These are phyloP conservation scores for Neoarius graeffei DNA, from an alignment of 2,113 vertebrate genomes.

Conservation along the genomic window DNA sequence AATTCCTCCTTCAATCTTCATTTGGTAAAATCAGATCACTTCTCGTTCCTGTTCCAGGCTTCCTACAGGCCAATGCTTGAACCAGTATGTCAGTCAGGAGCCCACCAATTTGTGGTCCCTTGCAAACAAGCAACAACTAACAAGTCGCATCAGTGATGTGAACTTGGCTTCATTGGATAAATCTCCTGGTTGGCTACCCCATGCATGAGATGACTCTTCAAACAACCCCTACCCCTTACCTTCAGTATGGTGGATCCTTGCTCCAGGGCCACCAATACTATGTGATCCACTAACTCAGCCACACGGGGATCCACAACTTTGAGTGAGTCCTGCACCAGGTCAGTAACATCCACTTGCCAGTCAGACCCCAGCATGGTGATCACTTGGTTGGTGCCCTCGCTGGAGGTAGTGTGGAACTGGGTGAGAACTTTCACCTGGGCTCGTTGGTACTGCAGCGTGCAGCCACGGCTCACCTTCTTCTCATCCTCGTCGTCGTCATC, in stretches of 20 bases:
- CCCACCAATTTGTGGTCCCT: not conserved
- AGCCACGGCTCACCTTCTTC: constrained; percentile 84
- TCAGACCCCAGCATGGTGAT: constrained; percentile 97
- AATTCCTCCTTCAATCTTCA: not conserved
- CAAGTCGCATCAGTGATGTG: not conserved
- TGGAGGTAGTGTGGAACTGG: constrained; percentile 95
- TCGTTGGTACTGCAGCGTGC: constrained; percentile 94
- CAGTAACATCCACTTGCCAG: constrained; percentile 97
- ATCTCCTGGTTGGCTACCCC: not conserved
- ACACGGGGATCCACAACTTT: constrained; percentile 85
- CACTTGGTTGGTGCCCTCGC: constrained; percentile 89
- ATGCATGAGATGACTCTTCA: not conserved
- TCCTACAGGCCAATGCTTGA: not conserved
- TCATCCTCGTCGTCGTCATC: constrained; percentile 91
- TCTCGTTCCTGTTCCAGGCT: not conserved
- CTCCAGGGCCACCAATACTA: constrained; percentile 86
- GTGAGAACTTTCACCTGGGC: constrained; percentile 91
- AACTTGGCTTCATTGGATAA: not conserved
- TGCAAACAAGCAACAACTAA: not conserved
- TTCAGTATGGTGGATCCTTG: constrained; percentile 88
- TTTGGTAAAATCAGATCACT: not conserved
- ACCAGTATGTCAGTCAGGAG: not conserved
- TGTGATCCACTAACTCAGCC: constrained; percentile 90
- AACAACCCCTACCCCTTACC: constrained; percentile 71
- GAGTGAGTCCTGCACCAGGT: constrained; percentile 94